These are phyloP conservation scores for Amaurobius ferox DNA, from an alignment of 2,888 invertebrate genomes.

Conservation along the genomic window DNA sequence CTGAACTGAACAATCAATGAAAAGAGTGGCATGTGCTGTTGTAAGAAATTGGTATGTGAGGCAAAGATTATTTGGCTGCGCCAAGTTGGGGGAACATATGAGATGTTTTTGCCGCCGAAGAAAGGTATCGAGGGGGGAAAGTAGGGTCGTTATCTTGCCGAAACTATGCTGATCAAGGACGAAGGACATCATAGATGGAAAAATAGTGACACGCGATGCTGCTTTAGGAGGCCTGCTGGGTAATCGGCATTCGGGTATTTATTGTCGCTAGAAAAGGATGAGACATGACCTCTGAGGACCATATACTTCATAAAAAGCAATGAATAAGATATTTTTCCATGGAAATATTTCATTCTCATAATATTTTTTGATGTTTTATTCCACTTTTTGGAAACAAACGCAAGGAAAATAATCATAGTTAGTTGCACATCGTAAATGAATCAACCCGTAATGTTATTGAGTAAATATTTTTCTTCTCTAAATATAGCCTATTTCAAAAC, in stretches of 20 bases:
- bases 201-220: background rate
- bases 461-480: no score
- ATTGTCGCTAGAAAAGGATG: background rate
- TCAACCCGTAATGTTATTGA: no score
- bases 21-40: slow-evolving; percentile 51
- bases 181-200: background rate
- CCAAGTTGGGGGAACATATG: slow-evolving; percentile 29
- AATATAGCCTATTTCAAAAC: no score
- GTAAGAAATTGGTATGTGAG: slow-evolving; percentile 48
- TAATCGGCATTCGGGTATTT: background rate
- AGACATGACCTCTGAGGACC: no score
- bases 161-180: background rate
- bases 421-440: no score
- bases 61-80: slow-evolving; percentile 32
- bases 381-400: no score
- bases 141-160: background rate
- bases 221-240: background rate
- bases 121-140: background rate
- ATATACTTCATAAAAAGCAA: no score
- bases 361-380: no score
- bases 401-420: no score
- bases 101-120: slow-evolving; percentile 41
- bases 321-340: no score
- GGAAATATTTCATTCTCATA: no score
- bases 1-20: slow-evolving; percentile 32